These are phyloP conservation scores for Ormia ochracea DNA, from an alignment of 2,888 invertebrate species.

Conservation along the genomic window DNA sequence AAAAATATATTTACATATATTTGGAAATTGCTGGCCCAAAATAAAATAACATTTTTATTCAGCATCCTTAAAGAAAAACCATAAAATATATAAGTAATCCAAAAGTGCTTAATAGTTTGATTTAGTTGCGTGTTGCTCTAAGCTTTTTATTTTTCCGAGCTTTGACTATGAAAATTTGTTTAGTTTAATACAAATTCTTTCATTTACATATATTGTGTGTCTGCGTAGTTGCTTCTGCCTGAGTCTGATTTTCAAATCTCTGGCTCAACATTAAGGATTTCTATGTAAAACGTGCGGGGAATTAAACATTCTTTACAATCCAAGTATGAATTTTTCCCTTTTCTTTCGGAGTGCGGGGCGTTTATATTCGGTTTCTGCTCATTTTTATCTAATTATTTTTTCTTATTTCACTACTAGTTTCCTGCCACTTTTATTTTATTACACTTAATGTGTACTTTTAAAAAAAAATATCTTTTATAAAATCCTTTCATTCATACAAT, in stretches of 20 bases:
- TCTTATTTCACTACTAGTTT: neutral
- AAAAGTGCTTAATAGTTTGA: too few species aligned
- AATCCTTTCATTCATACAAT: slow-evolving; percentile 31
- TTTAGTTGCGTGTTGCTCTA: neutral
- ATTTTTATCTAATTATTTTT: neutral
- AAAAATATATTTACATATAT: too few species aligned
- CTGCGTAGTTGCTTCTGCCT: slow-evolving; percentile 9
- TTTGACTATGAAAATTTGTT: slow-evolving; percentile 17
- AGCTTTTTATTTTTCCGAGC: neutral
- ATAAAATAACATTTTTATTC: too few species aligned
- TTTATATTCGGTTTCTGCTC: neutral
- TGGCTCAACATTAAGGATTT: slow-evolving; percentile 15
- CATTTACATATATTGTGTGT: neutral
- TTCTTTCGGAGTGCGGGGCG: neutral
- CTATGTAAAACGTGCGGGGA: slow-evolving; percentile 62
- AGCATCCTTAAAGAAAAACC: too few species aligned
- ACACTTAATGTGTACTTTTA: slow-evolving; percentile 48
- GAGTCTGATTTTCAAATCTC: slow-evolving; percentile 27
- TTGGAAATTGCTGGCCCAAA: too few species aligned
- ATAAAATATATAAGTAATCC: too few species aligned
- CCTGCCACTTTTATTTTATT: slow-evolving; percentile 32
- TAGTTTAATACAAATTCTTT: slow-evolving; percentile 27
- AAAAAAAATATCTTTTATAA: slow-evolving; percentile 49
- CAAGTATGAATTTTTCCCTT: neutral
- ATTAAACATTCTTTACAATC: slow-evolving; percentile 43